Evolutionary conservation across 2,113 vertebrate genomes (phyloP), one percentile per base, ranked within the genome.

Genomic region (Caranx ignobilis): DNA sequence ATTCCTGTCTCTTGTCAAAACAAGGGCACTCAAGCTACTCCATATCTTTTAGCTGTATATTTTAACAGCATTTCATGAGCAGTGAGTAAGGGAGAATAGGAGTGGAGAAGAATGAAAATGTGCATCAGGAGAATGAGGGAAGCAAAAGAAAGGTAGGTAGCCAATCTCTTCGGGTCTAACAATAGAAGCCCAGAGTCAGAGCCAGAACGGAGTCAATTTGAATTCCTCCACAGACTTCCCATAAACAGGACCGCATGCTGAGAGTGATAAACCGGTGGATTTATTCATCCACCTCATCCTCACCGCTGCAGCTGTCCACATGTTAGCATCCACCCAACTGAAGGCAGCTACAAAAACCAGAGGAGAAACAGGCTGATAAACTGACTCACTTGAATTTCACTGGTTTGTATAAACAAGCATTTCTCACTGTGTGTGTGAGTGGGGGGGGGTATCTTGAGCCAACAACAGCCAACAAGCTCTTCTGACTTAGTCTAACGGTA

Each of bases 171-270:
- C 34, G 10, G 87, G 63, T 87, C 81, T 87, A 76, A 89, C 88
- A 93, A 91, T 88, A 91, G 85, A 88, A 87, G 79, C 47, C 77
- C 65, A 72, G 77, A 86, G 69, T 82, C 43, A 59, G 76, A 89
- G 81, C 87, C 79, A 72, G 81, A 81, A 76, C 55, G 11, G 69
- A 90, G 85, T 88, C 61, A 11, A 91, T 90, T 91, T 89, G 84
- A 89, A 85, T 89, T 89, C 76, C 76, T 75, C 74, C 79, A 72
- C 83, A 80, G 77, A 41, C 72, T 81, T 78, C 62, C 70, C 78
- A 85, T 89, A 86, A 91, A 89, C 88, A 88, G 70, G 75, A 77
- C 87, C 81, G 15, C 88, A 87, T 90, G 85, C 79, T 87, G 88
- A 54, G 88, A 76, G 86, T 67, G 86, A 91, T 91, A 88, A 90